Conservation (phyloP, 2,797 vertebrate species). For the Sebastes matsubarae region DNA sequence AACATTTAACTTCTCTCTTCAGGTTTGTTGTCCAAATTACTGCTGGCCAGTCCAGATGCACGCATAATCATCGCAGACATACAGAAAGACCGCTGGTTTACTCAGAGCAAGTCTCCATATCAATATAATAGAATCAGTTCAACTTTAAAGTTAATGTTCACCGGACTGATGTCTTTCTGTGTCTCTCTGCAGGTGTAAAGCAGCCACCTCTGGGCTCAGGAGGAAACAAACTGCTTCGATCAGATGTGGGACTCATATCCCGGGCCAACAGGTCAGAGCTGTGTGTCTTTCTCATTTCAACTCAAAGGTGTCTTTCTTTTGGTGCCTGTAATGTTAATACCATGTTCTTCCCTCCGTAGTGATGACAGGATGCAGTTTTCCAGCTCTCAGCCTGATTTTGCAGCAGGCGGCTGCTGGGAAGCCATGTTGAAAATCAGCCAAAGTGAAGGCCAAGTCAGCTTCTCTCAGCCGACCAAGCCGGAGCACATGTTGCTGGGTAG, state of each 20-base stretch:
- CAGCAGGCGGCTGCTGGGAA: conserved; percentile 83
- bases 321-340: background rate
- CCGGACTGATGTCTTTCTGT: background rate
- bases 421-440: conserved; percentile 78
- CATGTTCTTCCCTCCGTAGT: conserved; percentile 62
- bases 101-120: conserved; percentile 46
- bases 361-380: conserved; percentile 89
- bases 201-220: conserved; percentile 73
- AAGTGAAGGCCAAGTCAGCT: conserved; percentile 89
- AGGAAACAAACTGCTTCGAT: conserved; percentile 83
- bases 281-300: background rate
- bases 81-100: conserved; percentile 94
- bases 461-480: conserved; percentile 92
- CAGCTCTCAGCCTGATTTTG: conserved; percentile 94
- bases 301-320: background rate
- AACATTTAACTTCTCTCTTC: conserved; percentile 10
- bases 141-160: background rate
- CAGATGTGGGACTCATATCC: conserved; percentile 78
- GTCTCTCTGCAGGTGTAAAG: conserved; percentile 79
- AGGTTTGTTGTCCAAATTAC: conserved; percentile 93
- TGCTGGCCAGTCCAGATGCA: conserved; percentile 84
- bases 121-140: background rate
- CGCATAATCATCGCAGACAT: conserved; percentile 88
- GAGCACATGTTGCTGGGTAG: conserved; percentile 96
- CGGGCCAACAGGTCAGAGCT: conserved; percentile 69